Evolutionary conservation across 1,140 invertebrate species (phyloP).

Genomic region (Magallana gigas): DNA sequence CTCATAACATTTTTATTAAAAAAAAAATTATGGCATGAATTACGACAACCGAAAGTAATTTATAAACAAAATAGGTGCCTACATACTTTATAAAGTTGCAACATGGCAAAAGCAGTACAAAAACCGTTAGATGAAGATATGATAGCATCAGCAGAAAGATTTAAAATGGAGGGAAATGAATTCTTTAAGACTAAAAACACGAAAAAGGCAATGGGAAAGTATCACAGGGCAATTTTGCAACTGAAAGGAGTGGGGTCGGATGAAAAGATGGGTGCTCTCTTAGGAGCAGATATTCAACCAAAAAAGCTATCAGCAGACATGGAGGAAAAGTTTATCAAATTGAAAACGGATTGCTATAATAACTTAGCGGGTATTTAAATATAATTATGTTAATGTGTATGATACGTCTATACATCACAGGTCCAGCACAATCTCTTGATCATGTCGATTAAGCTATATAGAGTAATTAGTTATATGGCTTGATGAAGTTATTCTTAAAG

Average conservation of each 20-base stretch:
- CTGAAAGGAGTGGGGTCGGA: slow-evolving; percentile 68
- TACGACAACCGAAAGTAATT: slow-evolving; percentile 29
- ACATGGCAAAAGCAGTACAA: slow-evolving; percentile 17
- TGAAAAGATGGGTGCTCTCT: slow-evolving; percentile 49
- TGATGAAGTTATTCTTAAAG: no score
- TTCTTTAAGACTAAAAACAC: slow-evolving; percentile 69
- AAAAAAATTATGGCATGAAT: background rate
- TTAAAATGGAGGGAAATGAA: slow-evolving; percentile 75
- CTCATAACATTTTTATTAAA: no score
- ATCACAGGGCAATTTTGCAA: slow-evolving; percentile 74
- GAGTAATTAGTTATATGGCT: no score
- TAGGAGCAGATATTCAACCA: slow-evolving; percentile 44
- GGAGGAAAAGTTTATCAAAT: slow-evolving; percentile 58
- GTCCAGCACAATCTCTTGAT: no score
- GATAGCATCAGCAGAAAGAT: slow-evolving; percentile 66
- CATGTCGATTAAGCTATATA: no score
- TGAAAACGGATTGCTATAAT: slow-evolving; percentile 74
- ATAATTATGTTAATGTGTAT: no score
- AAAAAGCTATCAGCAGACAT: slow-evolving; percentile 57
- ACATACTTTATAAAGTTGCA: background rate
- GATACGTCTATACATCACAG: no score
- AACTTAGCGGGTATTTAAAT: slow-evolving; percentile 73
- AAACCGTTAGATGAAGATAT: slow-evolving; percentile 58
- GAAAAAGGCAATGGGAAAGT: slow-evolving; percentile 73
- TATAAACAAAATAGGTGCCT: background rate